These are phyloP conservation scores for Catostomus latipinnis DNA, from an alignment of 2,797 vertebrate genomes.

Conservation along the genomic window DNA sequence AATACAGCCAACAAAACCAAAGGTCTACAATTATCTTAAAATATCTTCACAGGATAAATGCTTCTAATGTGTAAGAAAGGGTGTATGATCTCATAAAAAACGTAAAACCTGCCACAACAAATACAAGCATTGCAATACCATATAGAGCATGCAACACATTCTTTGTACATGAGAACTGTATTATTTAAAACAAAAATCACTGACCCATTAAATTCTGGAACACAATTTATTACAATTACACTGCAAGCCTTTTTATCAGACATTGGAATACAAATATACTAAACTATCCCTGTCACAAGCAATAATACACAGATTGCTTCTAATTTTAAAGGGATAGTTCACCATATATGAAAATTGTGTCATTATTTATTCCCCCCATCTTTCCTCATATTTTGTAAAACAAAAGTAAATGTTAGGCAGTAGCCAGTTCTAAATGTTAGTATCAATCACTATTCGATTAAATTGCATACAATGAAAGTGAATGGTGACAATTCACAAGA, in stretches of 20 bases:
- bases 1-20: neutral
- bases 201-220: conserved; percentile 13
- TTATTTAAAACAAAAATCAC: conserved; percentile 7
- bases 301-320: neutral
- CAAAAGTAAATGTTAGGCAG: too few relatives aligned
- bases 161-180: neutral
- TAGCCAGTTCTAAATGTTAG: too few relatives aligned
- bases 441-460: too few relatives aligned
- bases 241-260: conserved; percentile 17
- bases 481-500: too few relatives aligned
- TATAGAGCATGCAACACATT: neutral
- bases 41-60: neutral
- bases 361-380: too few relatives aligned
- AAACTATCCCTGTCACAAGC: neutral
- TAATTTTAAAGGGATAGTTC: too few relatives aligned
- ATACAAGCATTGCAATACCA: conserved; percentile 13
- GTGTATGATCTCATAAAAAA: neutral
- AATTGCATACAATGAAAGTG: too few relatives aligned
- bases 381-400: too few relatives aligned
- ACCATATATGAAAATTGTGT: too few relatives aligned
- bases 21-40: neutral
- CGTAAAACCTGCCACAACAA: neutral
- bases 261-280: conserved; percentile 3
- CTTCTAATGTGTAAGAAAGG: neutral
- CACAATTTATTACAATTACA: conserved; percentile 32